These are phyloP conservation scores for Trichoplusia ni DNA, from an alignment of 1,140 invertebrate genomes.

Conservation along the genomic window DNA sequence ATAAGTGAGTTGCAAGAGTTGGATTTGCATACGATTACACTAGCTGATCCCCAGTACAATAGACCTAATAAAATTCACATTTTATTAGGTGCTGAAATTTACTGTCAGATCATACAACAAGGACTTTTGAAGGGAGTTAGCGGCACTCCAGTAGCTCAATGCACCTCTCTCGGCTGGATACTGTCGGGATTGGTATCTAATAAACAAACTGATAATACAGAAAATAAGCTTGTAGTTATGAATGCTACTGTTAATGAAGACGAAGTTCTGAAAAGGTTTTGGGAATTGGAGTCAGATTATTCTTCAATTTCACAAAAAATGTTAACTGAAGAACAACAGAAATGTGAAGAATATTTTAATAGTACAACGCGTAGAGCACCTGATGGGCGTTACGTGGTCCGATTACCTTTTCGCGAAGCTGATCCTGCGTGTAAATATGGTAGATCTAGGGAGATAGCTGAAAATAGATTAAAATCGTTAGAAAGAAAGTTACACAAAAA, in stretches of 20 bases:
- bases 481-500: background rate
- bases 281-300: slow-evolving; percentile 32
- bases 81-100: slow-evolving; percentile 36
- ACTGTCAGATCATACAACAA: slow-evolving; percentile 13
- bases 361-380: too few relatives aligned
- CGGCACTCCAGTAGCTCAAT: slow-evolving; percentile 7
- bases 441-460: background rate
- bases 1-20: slow-evolving; percentile 8
- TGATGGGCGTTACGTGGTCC: background rate
- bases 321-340: too few relatives aligned
- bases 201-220: background rate
- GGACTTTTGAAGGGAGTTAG: slow-evolving; percentile 1
- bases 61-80: slow-evolving; percentile 31
- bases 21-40: background rate
- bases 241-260: background rate
- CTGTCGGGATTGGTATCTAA: background rate
- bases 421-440: background rate
- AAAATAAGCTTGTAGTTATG: slow-evolving; percentile 5
- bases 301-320: too few relatives aligned
- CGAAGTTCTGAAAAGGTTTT: slow-evolving; percentile 25
- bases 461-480: background rate
- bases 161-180: slow-evolving; percentile 16
- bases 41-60: slow-evolving; percentile 30
- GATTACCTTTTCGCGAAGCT: background rate
- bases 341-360: too few relatives aligned